These are phyloP conservation scores for Catocala nupta DNA, from an alignment of 2,888 invertebrate genomes.

Conservation along the genomic window DNA sequence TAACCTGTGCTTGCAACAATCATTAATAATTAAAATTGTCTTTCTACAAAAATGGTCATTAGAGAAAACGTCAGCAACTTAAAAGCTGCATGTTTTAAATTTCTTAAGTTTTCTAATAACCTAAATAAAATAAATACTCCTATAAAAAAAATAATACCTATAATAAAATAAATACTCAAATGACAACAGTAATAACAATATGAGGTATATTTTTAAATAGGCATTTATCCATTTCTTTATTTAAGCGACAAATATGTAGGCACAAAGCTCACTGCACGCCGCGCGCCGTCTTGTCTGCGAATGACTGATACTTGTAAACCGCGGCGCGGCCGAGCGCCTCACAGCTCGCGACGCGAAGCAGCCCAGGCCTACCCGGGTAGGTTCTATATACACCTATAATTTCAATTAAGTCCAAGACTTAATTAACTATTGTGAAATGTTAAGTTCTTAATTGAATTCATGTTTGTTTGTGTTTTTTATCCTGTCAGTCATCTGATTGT, in stretches of 20 bases:
- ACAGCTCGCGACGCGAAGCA: constrained; percentile 17
- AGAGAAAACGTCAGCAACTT: too few species aligned
- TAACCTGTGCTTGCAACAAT: too few species aligned
- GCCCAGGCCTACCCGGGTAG: constrained; percentile 37
- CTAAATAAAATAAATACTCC: too few species aligned
- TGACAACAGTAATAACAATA: too few species aligned
- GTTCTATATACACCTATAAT: constrained; percentile 38
- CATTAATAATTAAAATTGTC: too few species aligned
- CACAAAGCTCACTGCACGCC: constrained; percentile 1
- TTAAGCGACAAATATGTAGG: not conserved
- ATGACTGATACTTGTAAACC: constrained; percentile 17
- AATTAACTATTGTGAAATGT: constrained; percentile 57
- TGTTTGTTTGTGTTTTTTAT: constrained; percentile 41
- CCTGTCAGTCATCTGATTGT: constrained; percentile 32
- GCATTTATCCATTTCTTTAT: not conserved
- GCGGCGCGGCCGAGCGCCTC: constrained; percentile 17
- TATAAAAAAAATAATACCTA: too few species aligned
- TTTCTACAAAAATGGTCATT: too few species aligned
- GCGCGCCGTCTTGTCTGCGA: constrained; percentile 21
- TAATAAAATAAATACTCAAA: too few species aligned
- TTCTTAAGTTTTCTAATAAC: too few species aligned
- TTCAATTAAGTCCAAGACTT: constrained; percentile 53
- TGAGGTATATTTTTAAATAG: too few species aligned
- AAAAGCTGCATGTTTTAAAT: too few species aligned
- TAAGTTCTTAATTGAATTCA: constrained; percentile 48